Conservation (phyloP, 1,140 invertebrate species). For the Aplysia californica region DNA sequence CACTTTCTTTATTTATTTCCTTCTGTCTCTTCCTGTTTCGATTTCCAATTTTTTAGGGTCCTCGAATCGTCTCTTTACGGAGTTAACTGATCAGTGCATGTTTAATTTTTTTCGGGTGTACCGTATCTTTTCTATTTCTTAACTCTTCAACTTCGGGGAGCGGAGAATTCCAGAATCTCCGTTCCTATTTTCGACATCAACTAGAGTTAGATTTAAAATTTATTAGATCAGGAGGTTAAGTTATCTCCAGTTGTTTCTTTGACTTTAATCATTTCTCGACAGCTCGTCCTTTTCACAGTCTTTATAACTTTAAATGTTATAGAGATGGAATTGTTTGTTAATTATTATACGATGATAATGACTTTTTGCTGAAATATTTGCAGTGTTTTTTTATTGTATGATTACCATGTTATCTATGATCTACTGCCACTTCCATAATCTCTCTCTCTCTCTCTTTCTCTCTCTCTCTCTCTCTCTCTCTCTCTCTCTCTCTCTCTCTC, state of each 20-base stretch:
- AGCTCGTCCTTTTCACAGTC: background rate
- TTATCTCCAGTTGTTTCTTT: background rate
- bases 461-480: constrained; percentile 9
- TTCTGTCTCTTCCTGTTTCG: background rate
- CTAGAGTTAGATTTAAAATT: too few species aligned
- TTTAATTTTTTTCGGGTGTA: too few species aligned
- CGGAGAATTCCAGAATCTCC: too few species aligned
- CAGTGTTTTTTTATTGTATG: background rate
- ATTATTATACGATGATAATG: too few species aligned
- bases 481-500: background rate
- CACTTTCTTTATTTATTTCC: background rate
- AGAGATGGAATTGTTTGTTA: too few species aligned
- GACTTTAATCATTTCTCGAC: background rate
- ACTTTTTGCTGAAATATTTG: background rate
- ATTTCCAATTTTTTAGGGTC: background rate
- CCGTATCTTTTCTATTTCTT: too few species aligned
- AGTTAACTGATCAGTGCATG: too few species aligned
- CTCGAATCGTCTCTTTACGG: background rate
- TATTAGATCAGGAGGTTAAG: too few species aligned
- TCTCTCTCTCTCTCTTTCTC: constrained; percentile 14
- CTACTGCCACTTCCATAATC: background rate
- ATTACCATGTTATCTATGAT: background rate
- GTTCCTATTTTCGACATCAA: too few species aligned
- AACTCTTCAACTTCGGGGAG: too few species aligned
- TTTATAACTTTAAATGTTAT: background rate